Percentiles rank a stretch among this genome's conserved stretches.
phyloP scores from a whole-genome alignment of 2,113 vertebrate genomes.

The Aldabrachelys gigantea region DNA sequence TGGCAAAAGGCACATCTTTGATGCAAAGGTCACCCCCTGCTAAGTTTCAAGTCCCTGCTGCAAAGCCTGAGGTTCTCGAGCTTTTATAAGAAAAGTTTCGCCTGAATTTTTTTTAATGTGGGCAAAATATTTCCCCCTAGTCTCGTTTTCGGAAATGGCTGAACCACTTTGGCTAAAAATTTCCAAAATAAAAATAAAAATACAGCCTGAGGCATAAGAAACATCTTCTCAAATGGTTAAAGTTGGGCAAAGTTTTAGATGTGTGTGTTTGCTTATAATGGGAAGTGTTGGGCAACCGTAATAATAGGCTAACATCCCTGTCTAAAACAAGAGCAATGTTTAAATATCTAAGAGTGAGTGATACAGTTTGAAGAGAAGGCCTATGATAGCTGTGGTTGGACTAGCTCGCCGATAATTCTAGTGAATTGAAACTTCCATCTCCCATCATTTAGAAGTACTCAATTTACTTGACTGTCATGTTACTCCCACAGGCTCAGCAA shows the following conservation, averaged over 20 bases:
- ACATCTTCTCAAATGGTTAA: not conserved
- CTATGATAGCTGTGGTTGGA: constrained; percentile 1
- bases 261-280: not conserved
- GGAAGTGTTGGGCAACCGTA: constrained; percentile 10
- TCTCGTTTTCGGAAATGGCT: not conserved
- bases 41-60: not conserved
- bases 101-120: not conserved
- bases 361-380: constrained; percentile 17
- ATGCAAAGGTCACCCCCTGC: not conserved
- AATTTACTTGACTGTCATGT: not conserved
- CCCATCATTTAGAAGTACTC: not conserved
- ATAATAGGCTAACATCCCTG: constrained; percentile 1
- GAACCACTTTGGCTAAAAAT: not conserved
- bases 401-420: constrained; percentile 23
- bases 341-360: not conserved
- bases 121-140: not conserved
- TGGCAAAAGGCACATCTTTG: not conserved
- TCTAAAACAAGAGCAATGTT: not conserved
- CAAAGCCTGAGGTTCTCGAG: not conserved
- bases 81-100: not conserved
- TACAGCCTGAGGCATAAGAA: not conserved
- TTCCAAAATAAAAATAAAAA: not conserved
- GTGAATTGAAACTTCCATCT: not conserved
- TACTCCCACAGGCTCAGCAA: not conserved
- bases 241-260: not conserved